phyloP scores from a whole-genome alignment of 2,888 invertebrate species.

The Omphaloscelis lunosa region DNA sequence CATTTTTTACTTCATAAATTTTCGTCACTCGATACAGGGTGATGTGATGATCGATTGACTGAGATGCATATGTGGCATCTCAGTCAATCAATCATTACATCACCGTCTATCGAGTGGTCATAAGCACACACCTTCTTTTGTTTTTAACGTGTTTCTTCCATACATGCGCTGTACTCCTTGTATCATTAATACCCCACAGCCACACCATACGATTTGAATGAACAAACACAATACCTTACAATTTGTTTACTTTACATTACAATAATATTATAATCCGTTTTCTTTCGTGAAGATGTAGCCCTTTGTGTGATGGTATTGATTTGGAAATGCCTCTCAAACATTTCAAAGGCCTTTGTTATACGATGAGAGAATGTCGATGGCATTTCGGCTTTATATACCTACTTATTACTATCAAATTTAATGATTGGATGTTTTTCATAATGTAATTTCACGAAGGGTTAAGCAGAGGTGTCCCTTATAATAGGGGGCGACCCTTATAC shows the following conservation, averaged over 20 bases:
- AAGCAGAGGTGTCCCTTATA: too few species aligned
- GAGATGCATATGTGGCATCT: too few species aligned
- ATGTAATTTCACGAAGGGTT: too few species aligned
- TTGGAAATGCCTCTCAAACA: conserved; percentile 71
- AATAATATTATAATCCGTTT: conserved; percentile 73
- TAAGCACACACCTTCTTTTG: too few species aligned
- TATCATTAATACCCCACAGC: conserved; percentile 25
- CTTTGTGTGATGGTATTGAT: conserved; percentile 74
- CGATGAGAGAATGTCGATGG: conserved; percentile 65
- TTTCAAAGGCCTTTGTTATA: conserved; percentile 73
- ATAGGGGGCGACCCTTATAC: too few species aligned
- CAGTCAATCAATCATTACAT: too few species aligned
- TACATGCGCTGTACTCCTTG: not conserved
- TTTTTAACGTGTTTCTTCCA: not conserved
- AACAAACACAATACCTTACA: conserved; percentile 49
- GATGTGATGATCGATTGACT: too few species aligned
- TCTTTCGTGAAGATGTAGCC: conserved; percentile 70
- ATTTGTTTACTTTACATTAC: conserved; percentile 63
- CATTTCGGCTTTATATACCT: conserved; percentile 46
- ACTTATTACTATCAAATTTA: conserved; percentile 46
- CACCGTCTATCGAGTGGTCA: too few species aligned
- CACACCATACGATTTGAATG: conserved; percentile 24
- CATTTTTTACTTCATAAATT: too few species aligned
- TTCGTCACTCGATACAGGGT: too few species aligned
- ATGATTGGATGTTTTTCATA: conserved; percentile 45